Conservation (phyloP, 2,888 invertebrate genomes). For the Caenorhabditis plicata region DNA sequence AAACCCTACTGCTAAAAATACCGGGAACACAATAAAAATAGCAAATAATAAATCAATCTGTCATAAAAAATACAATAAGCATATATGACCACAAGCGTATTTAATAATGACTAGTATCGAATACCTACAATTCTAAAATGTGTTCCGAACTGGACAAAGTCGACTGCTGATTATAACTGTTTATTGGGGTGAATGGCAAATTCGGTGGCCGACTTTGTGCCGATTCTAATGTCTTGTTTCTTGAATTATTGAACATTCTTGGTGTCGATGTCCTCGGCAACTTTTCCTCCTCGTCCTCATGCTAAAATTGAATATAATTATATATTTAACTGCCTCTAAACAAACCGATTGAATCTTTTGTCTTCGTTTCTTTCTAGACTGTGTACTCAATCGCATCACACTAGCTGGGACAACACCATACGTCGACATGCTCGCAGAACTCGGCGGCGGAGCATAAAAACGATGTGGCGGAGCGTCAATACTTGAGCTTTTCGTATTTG, state of each 20-base stretch:
- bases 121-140: neutral
- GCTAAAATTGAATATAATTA: no score
- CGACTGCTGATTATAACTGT: no score
- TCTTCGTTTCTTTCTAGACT: neutral
- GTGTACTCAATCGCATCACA: neutral
- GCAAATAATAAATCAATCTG: no score
- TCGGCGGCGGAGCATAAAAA: slow-evolving; percentile 1
- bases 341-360: neutral
- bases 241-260: neutral
- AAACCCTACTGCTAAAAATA: no score
- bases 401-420: slow-evolving; percentile 7
- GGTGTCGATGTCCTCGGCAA: neutral
- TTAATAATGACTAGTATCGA: no score
- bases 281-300: neutral
- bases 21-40: no score
- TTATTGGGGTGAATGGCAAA: neutral
- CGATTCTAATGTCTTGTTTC: neutral
- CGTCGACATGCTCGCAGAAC: slow-evolving; percentile 2
- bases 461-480: neutral
- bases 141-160: neutral
- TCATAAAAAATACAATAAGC: no score
- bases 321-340: no score
- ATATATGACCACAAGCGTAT: no score
- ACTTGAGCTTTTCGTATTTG: neutral
- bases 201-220: neutral